Evolutionary conservation across 2,888 invertebrate genomes (phyloP).

Genomic region (Podotricha telesiphe): DNA sequence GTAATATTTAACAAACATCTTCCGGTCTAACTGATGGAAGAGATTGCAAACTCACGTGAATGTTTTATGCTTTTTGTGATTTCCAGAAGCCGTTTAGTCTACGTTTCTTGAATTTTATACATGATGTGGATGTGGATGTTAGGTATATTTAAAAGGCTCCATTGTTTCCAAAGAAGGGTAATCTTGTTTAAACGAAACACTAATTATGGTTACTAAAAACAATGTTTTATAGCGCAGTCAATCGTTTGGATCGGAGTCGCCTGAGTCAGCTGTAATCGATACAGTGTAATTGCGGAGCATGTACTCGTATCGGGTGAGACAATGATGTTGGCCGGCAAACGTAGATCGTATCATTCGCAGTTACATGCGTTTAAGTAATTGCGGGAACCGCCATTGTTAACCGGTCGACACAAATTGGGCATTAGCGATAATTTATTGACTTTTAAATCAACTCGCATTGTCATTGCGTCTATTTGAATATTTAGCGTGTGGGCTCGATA

Average conservation of each 20-base stretch:
- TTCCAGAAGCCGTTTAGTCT: constrained; percentile 68
- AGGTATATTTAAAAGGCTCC: constrained; percentile 26
- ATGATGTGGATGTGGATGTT: constrained; percentile 48
- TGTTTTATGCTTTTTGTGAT: constrained; percentile 63
- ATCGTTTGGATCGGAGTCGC: constrained; percentile 68
- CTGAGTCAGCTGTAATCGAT: constrained; percentile 79
- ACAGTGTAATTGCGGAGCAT: constrained; percentile 76
- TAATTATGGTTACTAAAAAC: constrained; percentile 75
- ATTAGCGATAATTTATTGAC: constrained; percentile 82
- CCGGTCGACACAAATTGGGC: constrained; percentile 82
- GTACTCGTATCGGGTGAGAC: constrained; percentile 71
- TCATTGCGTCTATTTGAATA: constrained; percentile 77
- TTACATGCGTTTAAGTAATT: constrained; percentile 83
- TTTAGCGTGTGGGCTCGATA: constrained; percentile 76
- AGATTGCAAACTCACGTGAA: constrained; percentile 63
- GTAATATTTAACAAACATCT: constrained; percentile 49
- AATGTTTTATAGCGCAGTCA: constrained; percentile 74
- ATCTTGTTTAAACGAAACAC: constrained; percentile 64
- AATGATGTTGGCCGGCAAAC: constrained; percentile 68
- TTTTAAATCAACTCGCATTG: constrained; percentile 79
- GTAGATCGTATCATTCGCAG: constrained; percentile 78
- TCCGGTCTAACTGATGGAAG: constrained; percentile 61
- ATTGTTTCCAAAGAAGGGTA: constrained; percentile 40
- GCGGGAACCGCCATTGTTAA: constrained; percentile 82
- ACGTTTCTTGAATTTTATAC: constrained; percentile 66